Evolutionary conservation across 2,797 vertebrate genomes (phyloP).

Genomic region (Acanthiza pusilla): DNA sequence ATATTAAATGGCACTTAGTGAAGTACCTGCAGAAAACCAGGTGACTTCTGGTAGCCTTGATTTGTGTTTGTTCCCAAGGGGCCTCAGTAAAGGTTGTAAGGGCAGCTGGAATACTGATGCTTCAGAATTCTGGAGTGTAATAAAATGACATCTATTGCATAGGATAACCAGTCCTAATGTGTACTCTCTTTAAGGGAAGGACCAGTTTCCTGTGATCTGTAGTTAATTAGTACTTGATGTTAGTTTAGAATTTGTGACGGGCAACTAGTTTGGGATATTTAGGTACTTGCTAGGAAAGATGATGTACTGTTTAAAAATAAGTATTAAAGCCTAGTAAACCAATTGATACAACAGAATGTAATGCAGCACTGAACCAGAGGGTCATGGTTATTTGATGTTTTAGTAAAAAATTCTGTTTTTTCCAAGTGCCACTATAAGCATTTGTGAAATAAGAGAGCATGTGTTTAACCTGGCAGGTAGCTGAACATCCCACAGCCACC

Average conservation of each 20-base stretch:
- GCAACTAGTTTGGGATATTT: background rate
- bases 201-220: background rate
- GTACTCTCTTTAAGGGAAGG: background rate
- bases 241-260: background rate
- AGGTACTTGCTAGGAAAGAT: background rate
- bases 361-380: background rate
- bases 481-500: background rate
- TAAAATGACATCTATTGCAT: background rate
- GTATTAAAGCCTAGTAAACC: background rate
- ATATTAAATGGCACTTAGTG: background rate
- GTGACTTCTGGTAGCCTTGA: background rate
- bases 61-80: background rate
- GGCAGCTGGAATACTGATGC: background rate
- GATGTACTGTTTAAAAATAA: background rate
- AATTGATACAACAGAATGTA: rapidly evolving
- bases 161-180: background rate
- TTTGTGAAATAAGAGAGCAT: background rate
- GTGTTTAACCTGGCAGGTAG: background rate
- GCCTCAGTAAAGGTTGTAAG: background rate
- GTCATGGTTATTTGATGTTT: background rate
- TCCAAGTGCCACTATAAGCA: background rate
- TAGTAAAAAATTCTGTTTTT: background rate
- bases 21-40: background rate
- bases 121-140: background rate
- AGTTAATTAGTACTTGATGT: background rate